Evolutionary conservation across 35 echinoderm and acorn worm species (phyloP), one percentile per base, ranked within the genome.

Genomic region (Heliocidaris erythrogramma): DNA sequence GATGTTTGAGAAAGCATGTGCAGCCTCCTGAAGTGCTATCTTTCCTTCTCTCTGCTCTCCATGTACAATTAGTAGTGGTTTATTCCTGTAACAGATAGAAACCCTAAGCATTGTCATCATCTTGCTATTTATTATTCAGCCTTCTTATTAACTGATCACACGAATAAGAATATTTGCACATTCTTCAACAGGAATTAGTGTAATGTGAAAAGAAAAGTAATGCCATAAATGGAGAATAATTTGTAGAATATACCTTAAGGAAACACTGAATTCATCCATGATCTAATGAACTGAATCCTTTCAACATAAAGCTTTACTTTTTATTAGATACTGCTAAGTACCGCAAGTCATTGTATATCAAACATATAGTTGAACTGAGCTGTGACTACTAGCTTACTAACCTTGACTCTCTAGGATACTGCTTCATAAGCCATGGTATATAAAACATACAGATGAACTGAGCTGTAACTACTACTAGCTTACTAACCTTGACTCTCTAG

Each of bases 371-470:
- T 42, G 35, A 42, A 42, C 35, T 42, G 35, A 42, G 35, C 35
- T 42, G 35, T 42, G 35, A 95, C 69, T 16, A 84, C 69, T 84
- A 84, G 14, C 4, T 1, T 61, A 95, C 59, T 60, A 94, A 98
- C 97, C 97, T 97, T 90, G 94, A 95, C 49, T 98, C 94, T 52
- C 7, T 60, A 32, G 95, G 97, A 94, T 98, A 98, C 32, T 98
- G 97, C 56, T 97, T 30, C 32, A 98, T 94, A 12, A 98, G 85
- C 97, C 96, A 97, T 85, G 97, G 95, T 60, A 98, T 98, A 59
- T 98, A 96, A 98, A 94, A 94, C 91, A 42, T 95, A 32, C 96
- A 98, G 59, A 97, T 98, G 56, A 98, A 98, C 71, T 98, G 97
- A 52, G 78, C 96, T 49, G 96, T 78, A 21, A 94, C 87, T 3